Conservation (phyloP, 2,888 invertebrate species). For the Carcina quercana region DNA sequence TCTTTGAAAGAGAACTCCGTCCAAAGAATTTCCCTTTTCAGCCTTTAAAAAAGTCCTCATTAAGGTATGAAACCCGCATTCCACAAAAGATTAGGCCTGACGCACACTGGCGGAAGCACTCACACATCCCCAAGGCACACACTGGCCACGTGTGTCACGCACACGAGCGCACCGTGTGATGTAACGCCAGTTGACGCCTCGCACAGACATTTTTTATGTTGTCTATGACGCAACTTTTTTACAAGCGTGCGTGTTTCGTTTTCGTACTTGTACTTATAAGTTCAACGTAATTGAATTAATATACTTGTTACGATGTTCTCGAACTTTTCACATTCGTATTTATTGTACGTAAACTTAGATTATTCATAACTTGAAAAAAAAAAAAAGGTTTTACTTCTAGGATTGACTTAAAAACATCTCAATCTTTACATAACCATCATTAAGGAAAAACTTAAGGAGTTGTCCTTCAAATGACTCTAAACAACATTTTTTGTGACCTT, state of each 20-base stretch:
- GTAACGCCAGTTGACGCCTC: slow-evolving; percentile 64
- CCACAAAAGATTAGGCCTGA: slow-evolving; percentile 66
- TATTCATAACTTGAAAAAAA: too few species aligned
- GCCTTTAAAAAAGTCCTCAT: slow-evolving; percentile 62
- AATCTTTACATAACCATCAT: too few species aligned
- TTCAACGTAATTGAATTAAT: too few species aligned
- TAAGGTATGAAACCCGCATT: slow-evolving; percentile 66
- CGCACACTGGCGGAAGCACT: slow-evolving; percentile 26
- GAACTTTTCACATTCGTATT: too few species aligned
- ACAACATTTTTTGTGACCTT: too few species aligned
- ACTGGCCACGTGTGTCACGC: slow-evolving; percentile 13
- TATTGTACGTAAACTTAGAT: too few species aligned
- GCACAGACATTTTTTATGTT: slow-evolving; percentile 73
- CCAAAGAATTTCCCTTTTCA: slow-evolving; percentile 57
- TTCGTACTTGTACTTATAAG: too few species aligned
- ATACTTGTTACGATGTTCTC: too few species aligned
- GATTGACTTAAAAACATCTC: too few species aligned
- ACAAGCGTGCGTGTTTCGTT: slow-evolving; percentile 36
- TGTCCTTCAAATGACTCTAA: too few species aligned
- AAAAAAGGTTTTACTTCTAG: too few species aligned
- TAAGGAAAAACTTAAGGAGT: too few species aligned
- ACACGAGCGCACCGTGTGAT: slow-evolving; percentile 42
- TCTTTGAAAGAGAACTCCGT: slow-evolving; percentile 4
- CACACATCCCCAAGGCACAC: slow-evolving; percentile 9
- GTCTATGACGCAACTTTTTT: slow-evolving; percentile 69